Evolutionary conservation across 2,113 vertebrate genomes (phyloP).

Genomic region (Hemibagrus wyckioides): DNA sequence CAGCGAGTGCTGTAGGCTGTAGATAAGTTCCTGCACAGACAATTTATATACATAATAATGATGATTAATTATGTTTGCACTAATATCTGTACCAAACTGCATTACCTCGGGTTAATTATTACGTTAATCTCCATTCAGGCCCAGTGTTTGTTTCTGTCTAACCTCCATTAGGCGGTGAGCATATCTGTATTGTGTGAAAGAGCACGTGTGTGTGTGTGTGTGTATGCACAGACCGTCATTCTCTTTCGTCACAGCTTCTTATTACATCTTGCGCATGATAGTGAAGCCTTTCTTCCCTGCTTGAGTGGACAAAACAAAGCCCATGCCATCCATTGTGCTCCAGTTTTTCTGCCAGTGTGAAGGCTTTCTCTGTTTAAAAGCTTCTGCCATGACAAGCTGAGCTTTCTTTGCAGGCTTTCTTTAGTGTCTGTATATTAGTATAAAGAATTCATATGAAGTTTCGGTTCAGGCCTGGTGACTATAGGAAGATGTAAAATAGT

Average conservation of each 20-base stretch:
- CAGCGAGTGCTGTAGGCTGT: not conserved
- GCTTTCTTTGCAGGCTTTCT: not conserved
- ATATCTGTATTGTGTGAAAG: not conserved
- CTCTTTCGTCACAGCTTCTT: conserved; percentile 18
- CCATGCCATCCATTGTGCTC: conserved; percentile 9
- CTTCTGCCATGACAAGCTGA: conserved; percentile 19
- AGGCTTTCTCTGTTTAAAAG: conserved; percentile 21
- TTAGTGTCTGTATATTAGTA: not conserved
- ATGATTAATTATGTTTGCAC: not conserved
- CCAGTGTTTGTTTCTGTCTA: not conserved
- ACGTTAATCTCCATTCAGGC: conserved; percentile 12
- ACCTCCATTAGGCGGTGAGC: not conserved
- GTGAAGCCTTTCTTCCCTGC: conserved; percentile 42
- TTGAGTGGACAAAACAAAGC: conserved; percentile 42
- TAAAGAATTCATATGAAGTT: conserved; percentile 2
- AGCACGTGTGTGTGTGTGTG: not conserved
- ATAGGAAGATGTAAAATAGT: not conserved
- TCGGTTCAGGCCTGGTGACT: not conserved
- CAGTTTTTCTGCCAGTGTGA: conserved; percentile 16
- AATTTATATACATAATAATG: not conserved
- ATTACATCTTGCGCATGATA: conserved; percentile 29
- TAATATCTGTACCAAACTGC: conserved; percentile 1
- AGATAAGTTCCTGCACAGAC: not conserved
- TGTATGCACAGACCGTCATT: conserved; percentile 22
- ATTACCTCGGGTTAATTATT: conserved; percentile 3